Evolutionary conservation across 2,113 vertebrate genomes (phyloP).

Genomic region (Boleophthalmus pectinirostris): DNA sequence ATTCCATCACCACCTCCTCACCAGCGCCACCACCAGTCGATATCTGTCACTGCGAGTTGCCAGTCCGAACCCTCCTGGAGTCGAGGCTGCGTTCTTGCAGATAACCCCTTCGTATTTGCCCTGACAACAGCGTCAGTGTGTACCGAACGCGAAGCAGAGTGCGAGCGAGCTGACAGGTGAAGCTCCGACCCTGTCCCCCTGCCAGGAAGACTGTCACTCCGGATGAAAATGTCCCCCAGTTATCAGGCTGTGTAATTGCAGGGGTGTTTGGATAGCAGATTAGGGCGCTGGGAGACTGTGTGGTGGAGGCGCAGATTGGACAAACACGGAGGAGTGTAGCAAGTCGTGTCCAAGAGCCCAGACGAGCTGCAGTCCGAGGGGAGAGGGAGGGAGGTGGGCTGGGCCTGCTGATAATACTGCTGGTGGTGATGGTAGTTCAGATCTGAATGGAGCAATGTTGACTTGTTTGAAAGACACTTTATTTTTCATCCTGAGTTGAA

Average conservation of each 20-base stretch:
- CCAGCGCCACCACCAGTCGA: conserved; percentile 50
- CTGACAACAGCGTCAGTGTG: conserved; percentile 36
- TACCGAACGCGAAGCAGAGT: not conserved
- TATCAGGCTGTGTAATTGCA: conserved; percentile 82
- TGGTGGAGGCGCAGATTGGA: conserved; percentile 81
- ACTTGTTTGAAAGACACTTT: too few relatives aligned
- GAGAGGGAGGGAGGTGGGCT: conserved; percentile 67
- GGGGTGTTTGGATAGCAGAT: conserved; percentile 84
- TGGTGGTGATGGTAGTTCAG: conserved; percentile 36
- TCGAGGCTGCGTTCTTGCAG: conserved; percentile 36
- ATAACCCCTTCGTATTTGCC: conserved; percentile 58
- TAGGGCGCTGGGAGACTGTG: conserved; percentile 79
- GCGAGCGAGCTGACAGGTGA: conserved; percentile 67
- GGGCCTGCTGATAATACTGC: conserved; percentile 60
- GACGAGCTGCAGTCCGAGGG: conserved; percentile 56
- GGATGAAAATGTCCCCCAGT: conserved; percentile 79
- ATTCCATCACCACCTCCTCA: conserved; percentile 17
- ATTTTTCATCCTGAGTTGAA: too few relatives aligned
- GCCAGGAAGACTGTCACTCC: conserved; percentile 68
- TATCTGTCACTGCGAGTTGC: conserved; percentile 49
- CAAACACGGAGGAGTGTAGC: conserved; percentile 72
- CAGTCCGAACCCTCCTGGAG: conserved; percentile 41
- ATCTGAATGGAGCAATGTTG: not conserved
- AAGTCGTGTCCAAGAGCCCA: conserved; percentile 65
- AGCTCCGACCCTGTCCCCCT: conserved; percentile 24